Percentiles rank a stretch among this genome's conserved stretches.
phyloP scores from a whole-genome alignment of 1,140 invertebrate species.

The Trachymyrmex septentrionalis region DNA sequence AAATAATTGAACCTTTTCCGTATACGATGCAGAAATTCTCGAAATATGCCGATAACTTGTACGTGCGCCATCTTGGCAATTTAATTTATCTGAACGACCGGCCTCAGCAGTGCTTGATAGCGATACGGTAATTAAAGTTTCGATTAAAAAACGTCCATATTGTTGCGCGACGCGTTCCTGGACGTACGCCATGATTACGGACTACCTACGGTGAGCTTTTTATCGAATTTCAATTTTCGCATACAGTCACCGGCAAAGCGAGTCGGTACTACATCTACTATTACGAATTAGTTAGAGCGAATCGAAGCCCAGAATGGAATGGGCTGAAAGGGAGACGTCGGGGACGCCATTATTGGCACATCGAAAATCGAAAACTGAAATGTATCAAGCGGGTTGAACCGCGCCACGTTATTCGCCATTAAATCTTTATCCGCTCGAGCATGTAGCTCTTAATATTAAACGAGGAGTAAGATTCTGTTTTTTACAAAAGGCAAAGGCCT shows the following conservation, averaged over 20 bases:
- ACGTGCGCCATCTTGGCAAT: slow-evolving; percentile 38
- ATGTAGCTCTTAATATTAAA: slow-evolving; percentile 31
- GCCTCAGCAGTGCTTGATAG: slow-evolving; percentile 52
- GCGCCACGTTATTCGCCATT: slow-evolving; percentile 45
- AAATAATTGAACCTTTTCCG: slow-evolving; percentile 1
- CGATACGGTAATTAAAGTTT: slow-evolving; percentile 73
- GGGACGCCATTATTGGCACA: slow-evolving; percentile 72
- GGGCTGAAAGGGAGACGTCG: slow-evolving; percentile 43
- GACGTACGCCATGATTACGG: slow-evolving; percentile 37
- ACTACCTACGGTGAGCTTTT: slow-evolving; percentile 48
- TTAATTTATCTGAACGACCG: slow-evolving; percentile 55
- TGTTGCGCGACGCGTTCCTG: slow-evolving; percentile 51
- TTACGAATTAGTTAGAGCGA: slow-evolving; percentile 60
- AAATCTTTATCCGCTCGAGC: slow-evolving; percentile 15
- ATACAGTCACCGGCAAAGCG: slow-evolving; percentile 47
- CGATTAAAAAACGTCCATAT: slow-evolving; percentile 70
- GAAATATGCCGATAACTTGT: slow-evolving; percentile 9
- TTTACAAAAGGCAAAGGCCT: no score
- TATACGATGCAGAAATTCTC: not conserved
- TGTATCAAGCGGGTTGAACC: slow-evolving; percentile 73
- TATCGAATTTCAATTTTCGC: slow-evolving; percentile 74
- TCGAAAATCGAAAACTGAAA: slow-evolving; percentile 77
- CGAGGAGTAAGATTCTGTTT: not conserved
- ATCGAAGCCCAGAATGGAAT: slow-evolving; percentile 19
- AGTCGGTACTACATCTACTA: slow-evolving; percentile 50